A percentile compares a stretch with the other conserved stretches of the same genome.
Conservation (phyloP, 2,888 invertebrate genomes). For the Drosophila meridiana region DNA sequence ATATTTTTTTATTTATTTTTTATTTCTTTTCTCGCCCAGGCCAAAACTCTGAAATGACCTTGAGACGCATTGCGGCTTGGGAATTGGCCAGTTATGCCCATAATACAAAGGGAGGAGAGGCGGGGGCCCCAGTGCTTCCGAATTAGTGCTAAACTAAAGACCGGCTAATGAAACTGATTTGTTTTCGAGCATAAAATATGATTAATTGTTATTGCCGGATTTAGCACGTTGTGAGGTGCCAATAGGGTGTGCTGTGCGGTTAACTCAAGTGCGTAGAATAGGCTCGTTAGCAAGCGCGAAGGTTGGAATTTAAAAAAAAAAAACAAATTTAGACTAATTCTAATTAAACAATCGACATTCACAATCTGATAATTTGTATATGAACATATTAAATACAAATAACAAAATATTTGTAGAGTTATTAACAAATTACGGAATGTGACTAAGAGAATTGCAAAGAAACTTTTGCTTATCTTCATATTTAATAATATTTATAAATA, state of each 20-base stretch:
- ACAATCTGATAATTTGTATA: not conserved
- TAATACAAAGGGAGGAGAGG: not conserved
- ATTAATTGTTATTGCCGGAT: slow-evolving; percentile 31
- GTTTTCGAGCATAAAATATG: slow-evolving; percentile 30
- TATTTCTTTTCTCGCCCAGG: slow-evolving; percentile 32
- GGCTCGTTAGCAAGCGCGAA: slow-evolving; percentile 34
- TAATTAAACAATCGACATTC: slow-evolving; percentile 18
- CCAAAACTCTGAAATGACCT: slow-evolving; percentile 51
- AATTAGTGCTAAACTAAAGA: slow-evolving; percentile 54
- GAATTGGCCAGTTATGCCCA: slow-evolving; percentile 29
- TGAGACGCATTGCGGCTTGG: slow-evolving; percentile 50
- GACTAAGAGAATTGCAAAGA: no score
- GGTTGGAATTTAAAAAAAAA: slow-evolving; percentile 10
- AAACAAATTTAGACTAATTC: slow-evolving; percentile 4
- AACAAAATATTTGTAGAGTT: no score
- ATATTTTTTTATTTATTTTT: not conserved
- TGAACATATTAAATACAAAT: not conserved
- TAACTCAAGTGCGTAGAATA: slow-evolving; percentile 11
- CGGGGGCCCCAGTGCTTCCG: slow-evolving; percentile 52
- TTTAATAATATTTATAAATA: no score
- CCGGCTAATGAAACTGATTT: slow-evolving; percentile 46
- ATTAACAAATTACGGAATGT: no score
- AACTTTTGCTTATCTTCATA: no score
- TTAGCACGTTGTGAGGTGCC: slow-evolving; percentile 8
- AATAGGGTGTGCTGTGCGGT: slow-evolving; percentile 11